phyloP scores from a whole-genome alignment of 2,888 invertebrate species.

The Drosophila tanythrix region DNA sequence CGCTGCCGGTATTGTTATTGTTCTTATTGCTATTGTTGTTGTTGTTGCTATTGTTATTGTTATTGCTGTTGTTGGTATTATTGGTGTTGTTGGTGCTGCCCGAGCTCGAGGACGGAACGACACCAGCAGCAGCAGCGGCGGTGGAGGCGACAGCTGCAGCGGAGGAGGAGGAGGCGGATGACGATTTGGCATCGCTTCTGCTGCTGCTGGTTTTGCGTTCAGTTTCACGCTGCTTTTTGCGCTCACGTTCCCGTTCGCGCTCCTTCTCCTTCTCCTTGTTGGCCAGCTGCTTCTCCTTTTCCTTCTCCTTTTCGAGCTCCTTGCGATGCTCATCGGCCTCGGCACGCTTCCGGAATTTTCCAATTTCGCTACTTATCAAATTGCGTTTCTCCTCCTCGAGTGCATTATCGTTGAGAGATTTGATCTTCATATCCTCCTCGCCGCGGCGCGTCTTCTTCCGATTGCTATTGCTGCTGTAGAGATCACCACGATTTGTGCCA shows the following conservation, averaged over 20 bases:
- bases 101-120: neutral
- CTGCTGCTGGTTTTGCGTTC: conserved; percentile 76
- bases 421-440: conserved; percentile 83
- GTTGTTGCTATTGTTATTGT: conserved; percentile 1
- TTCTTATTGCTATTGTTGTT: conserved; percentile 3
- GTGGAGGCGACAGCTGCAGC: neutral
- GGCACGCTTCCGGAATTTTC: conserved; percentile 97
- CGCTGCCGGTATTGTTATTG: conserved; percentile 17
- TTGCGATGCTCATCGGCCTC: conserved; percentile 85
- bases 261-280: conserved; percentile 85
- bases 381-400: conserved; percentile 98
- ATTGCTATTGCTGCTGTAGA: conserved; percentile 66
- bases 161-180: neutral
- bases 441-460: conserved; percentile 77
- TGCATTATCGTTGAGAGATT: conserved; percentile 92
- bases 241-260: conserved; percentile 83
- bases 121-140: neutral
- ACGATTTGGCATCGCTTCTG: conserved; percentile 45
- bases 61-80: neutral
- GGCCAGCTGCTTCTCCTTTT: conserved; percentile 80
- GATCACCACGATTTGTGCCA: conserved; percentile 68
- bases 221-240: conserved; percentile 83
- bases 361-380: conserved; percentile 98
- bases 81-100: conserved; percentile 1
- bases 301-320: conserved; percentile 86